Percentiles rank a stretch among this genome's conserved stretches.
These are phyloP conservation scores for Pandemis heparana DNA, from an alignment of 2,888 invertebrate species.

Conservation along the genomic window DNA sequence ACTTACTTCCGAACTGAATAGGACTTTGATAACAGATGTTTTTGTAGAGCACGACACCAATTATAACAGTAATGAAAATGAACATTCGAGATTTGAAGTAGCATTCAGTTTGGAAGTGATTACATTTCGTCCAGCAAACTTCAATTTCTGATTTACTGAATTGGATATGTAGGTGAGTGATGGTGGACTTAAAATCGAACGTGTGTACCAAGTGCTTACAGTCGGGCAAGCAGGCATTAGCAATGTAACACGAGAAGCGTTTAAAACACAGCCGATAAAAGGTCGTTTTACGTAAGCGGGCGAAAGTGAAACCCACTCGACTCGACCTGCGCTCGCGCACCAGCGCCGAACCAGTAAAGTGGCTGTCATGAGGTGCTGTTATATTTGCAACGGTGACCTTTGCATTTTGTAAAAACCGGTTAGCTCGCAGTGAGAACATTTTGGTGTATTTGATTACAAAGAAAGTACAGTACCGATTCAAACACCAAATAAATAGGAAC, in stretches of 20 bases:
- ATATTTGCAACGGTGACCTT: background rate
- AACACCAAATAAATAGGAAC: background rate
- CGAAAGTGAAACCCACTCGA: slow-evolving; percentile 73
- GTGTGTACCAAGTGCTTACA: background rate
- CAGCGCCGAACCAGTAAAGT: background rate
- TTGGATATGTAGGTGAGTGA: background rate
- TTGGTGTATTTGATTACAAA: background rate
- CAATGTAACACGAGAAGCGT: slow-evolving; percentile 3
- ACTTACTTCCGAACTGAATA: background rate
- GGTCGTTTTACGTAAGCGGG: slow-evolving; percentile 75
- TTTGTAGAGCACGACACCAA: slow-evolving; percentile 4
- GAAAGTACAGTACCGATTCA: background rate
- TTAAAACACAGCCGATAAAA: slow-evolving; percentile 55
- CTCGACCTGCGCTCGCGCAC: slow-evolving; percentile 18
- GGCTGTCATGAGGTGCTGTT: slow-evolving; percentile 6
- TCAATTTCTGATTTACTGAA: background rate
- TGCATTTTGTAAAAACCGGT: background rate
- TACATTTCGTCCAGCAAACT: background rate
- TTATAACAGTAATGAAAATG: background rate
- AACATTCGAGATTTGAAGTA: background rate
- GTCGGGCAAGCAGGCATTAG: background rate
- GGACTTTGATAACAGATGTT: background rate
- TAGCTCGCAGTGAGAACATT: background rate
- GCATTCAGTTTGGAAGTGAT: background rate
- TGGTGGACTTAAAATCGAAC: background rate